Evolutionary conservation across 2,113 vertebrate species (phyloP).

Genomic region (Petroica traversi): DNA sequence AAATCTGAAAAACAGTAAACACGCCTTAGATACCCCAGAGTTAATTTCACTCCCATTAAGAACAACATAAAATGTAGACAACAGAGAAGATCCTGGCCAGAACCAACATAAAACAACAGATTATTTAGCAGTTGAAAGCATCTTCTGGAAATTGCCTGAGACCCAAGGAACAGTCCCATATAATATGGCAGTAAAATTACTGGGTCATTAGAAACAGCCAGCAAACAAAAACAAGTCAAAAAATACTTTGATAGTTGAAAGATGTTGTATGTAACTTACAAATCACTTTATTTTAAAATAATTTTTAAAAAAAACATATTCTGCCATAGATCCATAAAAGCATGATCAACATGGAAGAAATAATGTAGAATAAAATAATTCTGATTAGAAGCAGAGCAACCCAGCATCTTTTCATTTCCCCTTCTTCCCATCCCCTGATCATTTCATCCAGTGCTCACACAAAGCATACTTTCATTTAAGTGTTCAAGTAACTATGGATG

Average conservation of each 20-base stretch:
- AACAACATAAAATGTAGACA: neutral
- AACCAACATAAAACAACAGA: neutral
- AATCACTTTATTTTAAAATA: neutral
- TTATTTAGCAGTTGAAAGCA: neutral
- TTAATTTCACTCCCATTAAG: constrained; percentile 7
- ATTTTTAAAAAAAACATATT: neutral
- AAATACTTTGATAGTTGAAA: neutral
- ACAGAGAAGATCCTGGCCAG: neutral
- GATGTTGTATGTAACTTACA: neutral
- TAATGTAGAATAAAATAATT: constrained; percentile 5
- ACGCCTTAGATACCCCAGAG: neutral
- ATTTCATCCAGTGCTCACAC: constrained; percentile 16
- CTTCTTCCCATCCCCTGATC: constrained; percentile 21
- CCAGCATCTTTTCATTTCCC: constrained; percentile 3
- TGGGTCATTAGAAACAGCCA: neutral
- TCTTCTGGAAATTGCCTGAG: neutral
- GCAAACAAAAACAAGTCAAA: neutral
- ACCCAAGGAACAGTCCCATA: neutral
- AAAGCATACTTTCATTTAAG: constrained; percentile 45
- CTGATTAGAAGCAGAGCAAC: constrained; percentile 15
- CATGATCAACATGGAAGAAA: constrained; percentile 24
- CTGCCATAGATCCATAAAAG: neutral
- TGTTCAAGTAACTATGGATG: constrained; percentile 65
- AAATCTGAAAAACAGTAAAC: constrained; percentile 79
- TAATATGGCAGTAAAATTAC: neutral